phyloP scores from a whole-genome alignment of 2,797 vertebrate species.

The Cossypha niveicapilla region DNA sequence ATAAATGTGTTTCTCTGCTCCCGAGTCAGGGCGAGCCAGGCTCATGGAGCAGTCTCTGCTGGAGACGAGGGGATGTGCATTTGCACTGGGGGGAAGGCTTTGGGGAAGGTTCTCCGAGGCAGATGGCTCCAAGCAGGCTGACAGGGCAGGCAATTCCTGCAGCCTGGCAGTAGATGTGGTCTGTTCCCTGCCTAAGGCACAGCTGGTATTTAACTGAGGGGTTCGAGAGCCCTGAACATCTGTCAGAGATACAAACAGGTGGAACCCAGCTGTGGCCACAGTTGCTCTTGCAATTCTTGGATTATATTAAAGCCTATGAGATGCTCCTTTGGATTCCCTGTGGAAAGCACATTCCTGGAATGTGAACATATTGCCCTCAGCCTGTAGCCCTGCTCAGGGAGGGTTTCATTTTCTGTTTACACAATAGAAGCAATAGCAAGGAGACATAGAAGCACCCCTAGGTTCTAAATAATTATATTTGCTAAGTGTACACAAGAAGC shows the following conservation, averaged over 20 bases:
- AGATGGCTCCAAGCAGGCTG: neutral
- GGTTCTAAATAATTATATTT: slow-evolving; percentile 13
- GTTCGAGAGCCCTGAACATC: slow-evolving; percentile 8
- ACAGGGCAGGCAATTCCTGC: neutral
- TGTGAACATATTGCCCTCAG: neutral
- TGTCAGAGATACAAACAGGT: slow-evolving; percentile 1
- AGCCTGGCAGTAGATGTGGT: neutral
- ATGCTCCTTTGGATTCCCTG: neutral
- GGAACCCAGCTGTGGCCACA: slow-evolving; percentile 19
- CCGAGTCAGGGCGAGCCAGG: neutral
- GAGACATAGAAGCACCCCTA: neutral
- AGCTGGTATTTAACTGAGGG: neutral
- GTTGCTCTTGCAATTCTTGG: neutral
- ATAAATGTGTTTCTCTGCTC: neutral
- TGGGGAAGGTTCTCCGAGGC: neutral
- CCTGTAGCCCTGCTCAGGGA: neutral
- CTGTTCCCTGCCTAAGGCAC: neutral
- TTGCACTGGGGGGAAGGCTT: neutral
- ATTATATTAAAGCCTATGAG: neutral
- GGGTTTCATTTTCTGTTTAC: neutral
- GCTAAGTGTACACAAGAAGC: neutral
- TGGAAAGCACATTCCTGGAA: neutral
- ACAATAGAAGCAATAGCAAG: neutral
- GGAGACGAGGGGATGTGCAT: neutral
- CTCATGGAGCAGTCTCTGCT: neutral